These are phyloP conservation scores for Hafferia zeledoni DNA, from an alignment of 2,797 vertebrate species.

Conservation along the genomic window DNA sequence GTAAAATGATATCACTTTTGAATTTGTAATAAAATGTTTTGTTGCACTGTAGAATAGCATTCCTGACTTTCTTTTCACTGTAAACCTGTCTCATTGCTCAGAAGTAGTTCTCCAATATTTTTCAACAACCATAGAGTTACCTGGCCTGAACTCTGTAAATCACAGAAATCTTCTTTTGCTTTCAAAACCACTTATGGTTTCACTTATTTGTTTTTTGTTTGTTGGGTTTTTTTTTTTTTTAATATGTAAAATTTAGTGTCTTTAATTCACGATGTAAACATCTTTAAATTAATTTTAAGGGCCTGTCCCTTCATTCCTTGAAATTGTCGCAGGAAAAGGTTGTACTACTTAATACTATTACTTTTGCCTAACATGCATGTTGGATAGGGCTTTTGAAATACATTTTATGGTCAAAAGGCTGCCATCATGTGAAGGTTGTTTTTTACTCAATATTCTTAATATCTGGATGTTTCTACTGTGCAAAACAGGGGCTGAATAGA, in stretches of 20 bases:
- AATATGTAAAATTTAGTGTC: background rate
- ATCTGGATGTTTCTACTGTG: background rate
- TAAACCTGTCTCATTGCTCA: background rate
- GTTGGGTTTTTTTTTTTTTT: background rate
- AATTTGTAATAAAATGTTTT: background rate
- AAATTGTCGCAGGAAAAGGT: background rate
- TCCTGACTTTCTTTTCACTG: background rate
- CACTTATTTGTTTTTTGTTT: too few relatives aligned
- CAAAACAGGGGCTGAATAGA: background rate
- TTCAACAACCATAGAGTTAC: background rate
- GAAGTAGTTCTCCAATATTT: background rate
- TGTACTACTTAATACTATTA: background rate
- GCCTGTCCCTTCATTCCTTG: background rate
- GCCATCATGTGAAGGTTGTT: background rate
- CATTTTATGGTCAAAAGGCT: background rate
- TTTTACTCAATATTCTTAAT: background rate
- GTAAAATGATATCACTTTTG: background rate
- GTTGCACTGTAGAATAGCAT: background rate
- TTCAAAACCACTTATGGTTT: background rate
- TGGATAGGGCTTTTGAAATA: background rate
- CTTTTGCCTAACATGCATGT: background rate
- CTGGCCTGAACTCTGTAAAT: background rate
- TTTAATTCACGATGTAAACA: background rate
- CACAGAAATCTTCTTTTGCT: background rate
- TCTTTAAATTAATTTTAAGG: background rate